These are phyloP conservation scores for Hirtodrosophila duncani DNA, from an alignment of 2,888 invertebrate species.

Conservation along the genomic window DNA sequence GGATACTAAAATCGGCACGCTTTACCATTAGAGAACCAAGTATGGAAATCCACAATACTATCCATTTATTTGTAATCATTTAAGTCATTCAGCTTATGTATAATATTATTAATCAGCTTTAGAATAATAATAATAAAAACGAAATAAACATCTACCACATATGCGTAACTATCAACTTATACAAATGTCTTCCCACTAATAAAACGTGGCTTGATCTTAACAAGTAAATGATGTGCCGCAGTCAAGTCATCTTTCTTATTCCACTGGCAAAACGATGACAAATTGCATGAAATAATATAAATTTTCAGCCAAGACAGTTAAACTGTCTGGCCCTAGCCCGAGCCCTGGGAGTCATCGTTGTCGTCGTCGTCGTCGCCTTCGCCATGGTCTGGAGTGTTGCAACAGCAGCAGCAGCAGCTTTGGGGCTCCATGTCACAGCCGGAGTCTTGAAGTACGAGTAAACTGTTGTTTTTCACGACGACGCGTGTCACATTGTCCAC, in stretches of 20 bases:
- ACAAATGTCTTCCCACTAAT: constrained; percentile 13
- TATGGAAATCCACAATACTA: no score
- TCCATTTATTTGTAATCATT: no score
- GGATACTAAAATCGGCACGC: no score
- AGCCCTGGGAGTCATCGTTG: constrained; percentile 16
- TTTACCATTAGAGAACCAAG: no score
- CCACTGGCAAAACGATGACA: constrained; percentile 71
- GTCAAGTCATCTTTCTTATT: constrained; percentile 62
- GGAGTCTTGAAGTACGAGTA: constrained; percentile 57
- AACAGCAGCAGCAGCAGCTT: constrained; percentile 11
- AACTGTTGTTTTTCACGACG: constrained; percentile 73
- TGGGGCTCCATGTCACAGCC: constrained; percentile 24
- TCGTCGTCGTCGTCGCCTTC: background rate
- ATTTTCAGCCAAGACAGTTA: constrained; percentile 71
- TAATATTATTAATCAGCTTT: background rate
- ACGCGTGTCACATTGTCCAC: constrained; percentile 74
- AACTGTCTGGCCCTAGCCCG: constrained; percentile 70
- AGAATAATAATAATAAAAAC: background rate
- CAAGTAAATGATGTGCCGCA: constrained; percentile 56
- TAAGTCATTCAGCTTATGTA: no score
- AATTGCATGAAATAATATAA: constrained; percentile 74
- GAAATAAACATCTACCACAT: background rate
- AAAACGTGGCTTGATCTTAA: constrained; percentile 31
- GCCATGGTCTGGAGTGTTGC: constrained; percentile 11
- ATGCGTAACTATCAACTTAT: background rate